Percentiles rank a stretch among this genome's conserved stretches.
Evolutionary conservation across 2,797 vertebrate species (phyloP).

Genomic region (Anas acuta): DNA sequence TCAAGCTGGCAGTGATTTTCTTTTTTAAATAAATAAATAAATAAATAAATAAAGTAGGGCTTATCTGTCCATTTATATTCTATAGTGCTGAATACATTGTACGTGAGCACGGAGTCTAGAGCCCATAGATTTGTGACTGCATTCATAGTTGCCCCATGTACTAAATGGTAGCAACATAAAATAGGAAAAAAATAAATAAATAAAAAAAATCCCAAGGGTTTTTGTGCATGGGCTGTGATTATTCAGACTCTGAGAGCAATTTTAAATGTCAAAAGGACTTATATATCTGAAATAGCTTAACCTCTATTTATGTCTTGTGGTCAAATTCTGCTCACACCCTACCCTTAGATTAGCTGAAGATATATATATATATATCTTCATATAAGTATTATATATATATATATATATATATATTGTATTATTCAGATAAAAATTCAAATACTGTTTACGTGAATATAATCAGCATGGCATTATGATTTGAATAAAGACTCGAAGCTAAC

Average conservation of each 20-base stretch:
- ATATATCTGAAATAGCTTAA: neutral
- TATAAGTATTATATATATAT: too few relatives aligned
- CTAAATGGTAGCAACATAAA: neutral
- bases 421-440: neutral
- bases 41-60: too few relatives aligned
- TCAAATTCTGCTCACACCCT: neutral
- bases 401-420: too few relatives aligned
- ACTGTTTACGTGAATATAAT: neutral
- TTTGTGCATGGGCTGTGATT: neutral
- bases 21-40: too few relatives aligned
- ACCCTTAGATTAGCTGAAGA: neutral
- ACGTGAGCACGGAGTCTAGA: neutral
- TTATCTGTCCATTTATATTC: neutral
- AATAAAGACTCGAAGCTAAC: neutral
- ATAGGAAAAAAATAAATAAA: neutral
- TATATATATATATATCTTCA: too few relatives aligned
- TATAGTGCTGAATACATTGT: neutral
- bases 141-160: neutral
- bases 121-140: fast-evolving
- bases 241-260: neutral
- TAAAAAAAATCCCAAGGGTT: neutral
- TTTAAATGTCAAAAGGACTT: neutral
- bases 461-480: neutral
- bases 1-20: neutral
- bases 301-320: neutral